phyloP scores from a whole-genome alignment of 2,888 invertebrate genomes.

The Lasius fuliginosus region DNA sequence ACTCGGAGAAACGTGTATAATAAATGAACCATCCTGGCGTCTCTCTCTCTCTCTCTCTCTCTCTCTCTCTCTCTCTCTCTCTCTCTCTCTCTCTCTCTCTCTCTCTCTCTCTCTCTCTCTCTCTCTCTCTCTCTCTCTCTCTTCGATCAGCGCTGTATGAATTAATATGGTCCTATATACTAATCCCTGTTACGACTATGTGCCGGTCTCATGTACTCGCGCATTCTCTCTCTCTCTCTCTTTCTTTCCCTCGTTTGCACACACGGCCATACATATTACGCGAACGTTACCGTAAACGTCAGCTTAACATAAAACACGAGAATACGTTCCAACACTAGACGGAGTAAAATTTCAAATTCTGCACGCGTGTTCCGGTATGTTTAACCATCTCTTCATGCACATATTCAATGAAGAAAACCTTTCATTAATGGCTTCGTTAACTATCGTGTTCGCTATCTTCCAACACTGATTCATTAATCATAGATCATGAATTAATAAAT shows the following conservation, averaged over 20 bases:
- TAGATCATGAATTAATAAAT: neutral
- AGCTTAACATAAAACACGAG: conserved; percentile 42
- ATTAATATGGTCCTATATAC: conserved; percentile 74
- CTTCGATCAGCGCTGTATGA: conserved; percentile 61
- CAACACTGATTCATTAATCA: neutral
- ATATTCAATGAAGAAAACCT: neutral
- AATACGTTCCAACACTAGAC: neutral
- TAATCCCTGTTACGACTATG: conserved; percentile 66
- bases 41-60: conserved; percentile 28
- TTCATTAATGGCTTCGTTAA: neutral
- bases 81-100: conserved; percentile 31
- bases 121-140: conserved; percentile 28
- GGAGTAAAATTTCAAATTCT: conserved; percentile 40
- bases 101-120: conserved; percentile 24
- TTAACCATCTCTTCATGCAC: neutral
- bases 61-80: conserved; percentile 26
- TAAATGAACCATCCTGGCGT: conserved; percentile 36
- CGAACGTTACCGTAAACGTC: conserved; percentile 38
- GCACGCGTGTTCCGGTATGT: neutral
- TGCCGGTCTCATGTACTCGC: conserved; percentile 32
- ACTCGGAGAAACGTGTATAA: conserved; percentile 46
- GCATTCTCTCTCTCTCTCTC: neutral
- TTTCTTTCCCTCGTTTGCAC: conserved; percentile 30
- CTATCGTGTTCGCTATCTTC: neutral
- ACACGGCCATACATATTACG: conserved; percentile 33